phyloP scores from a whole-genome alignment of 1,140 invertebrate species.

The Branchinecta lynchi region DNA sequence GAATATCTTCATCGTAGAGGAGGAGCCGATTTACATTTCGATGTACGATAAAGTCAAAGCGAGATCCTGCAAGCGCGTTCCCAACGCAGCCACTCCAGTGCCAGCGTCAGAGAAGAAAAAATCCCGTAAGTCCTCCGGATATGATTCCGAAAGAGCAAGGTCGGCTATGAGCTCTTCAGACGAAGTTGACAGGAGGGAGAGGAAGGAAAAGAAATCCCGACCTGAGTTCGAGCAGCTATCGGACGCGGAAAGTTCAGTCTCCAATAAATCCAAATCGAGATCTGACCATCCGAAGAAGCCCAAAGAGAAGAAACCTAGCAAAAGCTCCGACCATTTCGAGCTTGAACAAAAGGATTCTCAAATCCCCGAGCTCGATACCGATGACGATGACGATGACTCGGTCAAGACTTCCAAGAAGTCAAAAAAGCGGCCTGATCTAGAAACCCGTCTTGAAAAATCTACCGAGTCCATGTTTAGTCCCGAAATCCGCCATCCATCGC shows the following conservation, averaged over 20 bases:
- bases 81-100: conserved; percentile 21
- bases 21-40: conserved; percentile 78
- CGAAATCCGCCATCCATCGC: background rate
- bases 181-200: background rate
- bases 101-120: conserved; percentile 15
- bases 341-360: background rate
- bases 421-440: background rate
- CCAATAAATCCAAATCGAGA: conserved; percentile 47
- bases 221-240: background rate
- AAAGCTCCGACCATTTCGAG: conserved; percentile 42
- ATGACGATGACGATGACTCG: background rate
- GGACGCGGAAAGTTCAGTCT: conserved; percentile 24
- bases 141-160: background rate
- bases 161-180: background rate
- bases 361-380: background rate
- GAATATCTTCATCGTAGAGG: conserved; percentile 40
- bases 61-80: conserved; percentile 45
- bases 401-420: background rate
- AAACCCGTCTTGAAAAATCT: background rate
- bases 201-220: background rate
- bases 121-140: background rate
- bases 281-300: conserved; percentile 67
- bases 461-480: background rate
- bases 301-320: conserved; percentile 52
- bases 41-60: conserved; percentile 99